These are phyloP conservation scores for Heliconius hermathena DNA, from an alignment of 1,140 invertebrate genomes.

Conservation along the genomic window DNA sequence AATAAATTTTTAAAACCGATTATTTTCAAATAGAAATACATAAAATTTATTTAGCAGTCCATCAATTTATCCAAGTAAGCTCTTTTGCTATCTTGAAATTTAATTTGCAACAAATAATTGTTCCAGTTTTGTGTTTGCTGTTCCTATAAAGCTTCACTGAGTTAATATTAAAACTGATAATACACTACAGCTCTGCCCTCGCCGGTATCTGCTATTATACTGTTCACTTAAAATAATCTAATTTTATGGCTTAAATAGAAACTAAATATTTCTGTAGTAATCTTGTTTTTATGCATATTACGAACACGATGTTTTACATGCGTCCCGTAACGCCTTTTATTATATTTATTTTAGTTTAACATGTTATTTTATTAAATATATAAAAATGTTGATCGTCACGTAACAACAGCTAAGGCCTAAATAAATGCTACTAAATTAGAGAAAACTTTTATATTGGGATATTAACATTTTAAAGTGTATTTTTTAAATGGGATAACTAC, in stretches of 20 bases:
- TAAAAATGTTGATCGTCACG: too few species aligned
- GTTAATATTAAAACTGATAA: conserved; percentile 8
- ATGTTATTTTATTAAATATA: too few species aligned
- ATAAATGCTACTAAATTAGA: too few species aligned
- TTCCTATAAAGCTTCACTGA: conserved; percentile 7
- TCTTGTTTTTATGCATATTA: too few species aligned
- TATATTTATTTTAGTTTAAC: too few species aligned
- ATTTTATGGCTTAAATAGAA: neutral
- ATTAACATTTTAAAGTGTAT: too few species aligned
- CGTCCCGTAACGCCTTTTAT: too few species aligned
- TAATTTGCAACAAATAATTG: conserved; percentile 24
- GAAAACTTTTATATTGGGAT: too few species aligned
- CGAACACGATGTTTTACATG: too few species aligned
- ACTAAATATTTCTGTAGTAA: too few species aligned
- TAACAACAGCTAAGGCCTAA: too few species aligned
- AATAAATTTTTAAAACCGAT: neutral
- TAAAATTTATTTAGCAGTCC: neutral
- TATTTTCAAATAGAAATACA: neutral
- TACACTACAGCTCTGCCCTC: neutral
- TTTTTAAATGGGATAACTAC: too few species aligned
- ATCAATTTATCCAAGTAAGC: neutral
- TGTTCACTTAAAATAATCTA: conserved; percentile 7
- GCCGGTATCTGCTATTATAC: neutral
- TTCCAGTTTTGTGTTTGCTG: neutral
- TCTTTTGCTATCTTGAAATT: conserved; percentile 23